phyloP scores from a whole-genome alignment of 2,888 invertebrate genomes.

The Embidobia sp. region DNA sequence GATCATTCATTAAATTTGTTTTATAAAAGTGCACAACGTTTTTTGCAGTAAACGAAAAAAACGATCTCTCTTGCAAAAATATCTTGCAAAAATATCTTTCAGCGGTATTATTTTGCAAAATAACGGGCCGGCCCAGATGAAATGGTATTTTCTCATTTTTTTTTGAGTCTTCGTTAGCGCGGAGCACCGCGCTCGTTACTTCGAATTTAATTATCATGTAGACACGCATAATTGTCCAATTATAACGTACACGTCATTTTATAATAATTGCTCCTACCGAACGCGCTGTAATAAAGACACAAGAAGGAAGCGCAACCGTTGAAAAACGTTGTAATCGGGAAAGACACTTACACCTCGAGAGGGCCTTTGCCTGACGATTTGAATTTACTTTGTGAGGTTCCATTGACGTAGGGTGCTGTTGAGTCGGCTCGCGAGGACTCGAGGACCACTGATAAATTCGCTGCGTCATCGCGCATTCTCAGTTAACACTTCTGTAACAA shows the following conservation, averaged over 20 bases:
- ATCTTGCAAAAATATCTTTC: no score
- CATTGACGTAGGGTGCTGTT: conserved; percentile 78
- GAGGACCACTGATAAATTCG: conserved; percentile 80
- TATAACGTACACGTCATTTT: not conserved
- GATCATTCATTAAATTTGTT: no score
- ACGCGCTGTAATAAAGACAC: conserved; percentile 1
- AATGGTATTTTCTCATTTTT: no score
- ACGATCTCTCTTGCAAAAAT: no score
- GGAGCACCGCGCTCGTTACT: conserved; percentile 6
- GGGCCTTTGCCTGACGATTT: conserved; percentile 76
- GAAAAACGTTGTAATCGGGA: conserved; percentile 3
- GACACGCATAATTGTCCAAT: conserved; percentile 7
- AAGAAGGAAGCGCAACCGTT: not conserved
- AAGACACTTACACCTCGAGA: conserved; percentile 79
- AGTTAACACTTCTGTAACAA: conserved; percentile 78
- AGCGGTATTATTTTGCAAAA: no score
- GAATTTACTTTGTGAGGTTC: conserved; percentile 77
- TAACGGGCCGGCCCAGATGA: no score
- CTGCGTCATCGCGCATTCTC: conserved; percentile 81
- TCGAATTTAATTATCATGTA: conserved; percentile 10
- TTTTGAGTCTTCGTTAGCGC: not conserved
- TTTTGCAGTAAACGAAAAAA: no score
- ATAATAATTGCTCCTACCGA: conserved; percentile 16
- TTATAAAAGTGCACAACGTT: no score
- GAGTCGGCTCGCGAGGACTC: conserved; percentile 77